Base-by-base conservation (phyloP, 2,888 invertebrate species). In the Ctenicera cuprea region DNA sequence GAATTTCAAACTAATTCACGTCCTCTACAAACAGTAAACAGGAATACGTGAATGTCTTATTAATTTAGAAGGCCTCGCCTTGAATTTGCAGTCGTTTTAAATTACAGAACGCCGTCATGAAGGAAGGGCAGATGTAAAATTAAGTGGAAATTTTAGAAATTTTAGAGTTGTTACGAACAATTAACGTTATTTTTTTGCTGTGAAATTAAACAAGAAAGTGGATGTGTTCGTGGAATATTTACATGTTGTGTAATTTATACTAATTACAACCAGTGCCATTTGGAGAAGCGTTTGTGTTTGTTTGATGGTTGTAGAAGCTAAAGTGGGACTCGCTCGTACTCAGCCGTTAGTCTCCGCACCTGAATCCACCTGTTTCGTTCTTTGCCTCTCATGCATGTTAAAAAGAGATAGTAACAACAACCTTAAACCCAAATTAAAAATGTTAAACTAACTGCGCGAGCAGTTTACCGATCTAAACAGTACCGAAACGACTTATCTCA, bases 1-100 rank as follows among this genome's bases (percentile, higher is more conserved):
- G 62, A 62, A 62, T 62, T 52, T 30, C 2, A 62, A 38, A 59
- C 20, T 41, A 59, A 26, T 45, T 45, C 43, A 43, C 26, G 43
- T 26, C 43, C 37, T 61, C 26, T 69, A 38, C 45, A 50, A 43
- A 59, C 59, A 33, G 69, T 69, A 69, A 59, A 61, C 45, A 67
- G 38, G 38, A 59, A 43, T 67, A 61, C 61, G 61, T 61, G 68
- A 43, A 37, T 33, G 45, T 50, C 12, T 61, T 48, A 37, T 61
- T 45, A 69, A 61, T 61, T 61, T 48, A 52, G 57, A 61, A 59
- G 69, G 61, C 50, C 48, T 69, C 61, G 61, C 61, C 69, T 69
- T 61, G 69, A 69, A 61, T 48, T 57, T 11, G 41, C 7, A 41
- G 14, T 41, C 14, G 48, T 48, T 12, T 4, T 4, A 54, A 30